These are phyloP conservation scores for Helostoma temminkii DNA, from an alignment of 2,797 vertebrate species.

Conservation along the genomic window DNA sequence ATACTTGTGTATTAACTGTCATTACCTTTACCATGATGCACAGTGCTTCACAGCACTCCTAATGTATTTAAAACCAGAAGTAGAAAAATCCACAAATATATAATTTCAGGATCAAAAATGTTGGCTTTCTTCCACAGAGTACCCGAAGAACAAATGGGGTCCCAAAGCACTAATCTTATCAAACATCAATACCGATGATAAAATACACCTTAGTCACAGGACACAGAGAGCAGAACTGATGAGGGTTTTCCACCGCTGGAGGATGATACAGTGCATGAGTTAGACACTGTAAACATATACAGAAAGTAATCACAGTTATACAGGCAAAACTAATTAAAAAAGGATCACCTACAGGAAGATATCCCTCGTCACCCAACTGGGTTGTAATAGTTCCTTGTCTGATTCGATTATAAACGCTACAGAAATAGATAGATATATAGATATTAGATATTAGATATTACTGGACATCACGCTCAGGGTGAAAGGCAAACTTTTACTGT, in stretches of 20 bases:
- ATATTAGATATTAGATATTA: background rate
- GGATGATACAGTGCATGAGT: slow-evolving; percentile 3
- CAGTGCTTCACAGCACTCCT: slow-evolving; percentile 5
- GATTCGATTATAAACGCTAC: too few species aligned
- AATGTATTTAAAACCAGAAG: slow-evolving; percentile 15
- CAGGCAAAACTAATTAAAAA: too few species aligned
- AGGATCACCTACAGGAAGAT: too few species aligned
- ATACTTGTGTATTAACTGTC: slow-evolving; percentile 24
- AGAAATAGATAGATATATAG: background rate
- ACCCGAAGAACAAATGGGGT: slow-evolving; percentile 28
- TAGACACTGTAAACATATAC: background rate
- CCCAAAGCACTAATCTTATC: slow-evolving; percentile 22
- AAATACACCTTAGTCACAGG: slow-evolving; percentile 18
- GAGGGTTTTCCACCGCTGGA: slow-evolving; percentile 18
- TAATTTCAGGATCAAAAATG: slow-evolving; percentile 24
- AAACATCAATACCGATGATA: slow-evolving; percentile 19
- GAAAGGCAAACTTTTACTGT: background rate
- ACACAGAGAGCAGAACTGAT: background rate
- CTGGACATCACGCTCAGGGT: background rate
- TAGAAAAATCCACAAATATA: slow-evolving; percentile 24
- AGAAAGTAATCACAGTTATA: too few species aligned
- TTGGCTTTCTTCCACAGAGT: slow-evolving; percentile 4
- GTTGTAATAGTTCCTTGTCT: too few species aligned
- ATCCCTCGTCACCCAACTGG: too few species aligned
- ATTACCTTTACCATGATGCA: slow-evolving; percentile 27